Evolutionary conservation across 2,888 invertebrate genomes (phyloP), one percentile per base, ranked within the genome.

Genomic region (Corythucha ciliata): DNA sequence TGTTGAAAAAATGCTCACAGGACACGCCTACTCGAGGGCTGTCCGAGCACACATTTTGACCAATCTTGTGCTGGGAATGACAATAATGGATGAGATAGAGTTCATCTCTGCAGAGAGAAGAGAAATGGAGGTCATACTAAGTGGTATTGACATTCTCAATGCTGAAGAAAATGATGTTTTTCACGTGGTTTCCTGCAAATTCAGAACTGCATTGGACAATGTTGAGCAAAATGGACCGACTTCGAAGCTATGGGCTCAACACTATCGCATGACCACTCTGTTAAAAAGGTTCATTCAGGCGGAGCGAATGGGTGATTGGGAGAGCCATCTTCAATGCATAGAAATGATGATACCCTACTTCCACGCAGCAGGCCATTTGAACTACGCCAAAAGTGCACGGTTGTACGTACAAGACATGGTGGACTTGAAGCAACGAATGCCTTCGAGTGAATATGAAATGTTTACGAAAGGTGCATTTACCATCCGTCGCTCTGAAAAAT

Each of bases 181-280:
- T n/a, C n/a, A n/a, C n/a, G n/a, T n/a, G n/a, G n/a, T n/a, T n/a
- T n/a, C n/a, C n/a, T n/a, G n/a, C n/a, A n/a, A n/a, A n/a, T n/a
- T n/a, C n/a, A n/a, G n/a, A n/a, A n/a, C n/a, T n/a, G n/a, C n/a
- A n/a, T n/a, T n/a, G n/a, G n/a, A n/a, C n/a, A n/a, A n/a, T n/a
- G 37, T 10, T 14, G 8, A 18, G 12, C 7, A 36, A 7, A 36
- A 14, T 24, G 59, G 61, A 10, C 48, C 58, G 7, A 63, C 62
- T 10, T 57, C 60, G 21, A 26, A 60, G 45, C 36, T 63, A 18
- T 61, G 61, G 62, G 18, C 58, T 10, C 61, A 61, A 34, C 63
- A 62, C 42, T 65, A 63, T 44, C 46, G 57, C 12, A 60, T 66
- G 60, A 55, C 63, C 5, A 57, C 59, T 39, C 27, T 66, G 2